A percentile compares a stretch with the other conserved stretches of the same genome.
phyloP scores from a whole-genome alignment of 2,888 invertebrate genomes.

The Mesorhabditis belari region DNA sequence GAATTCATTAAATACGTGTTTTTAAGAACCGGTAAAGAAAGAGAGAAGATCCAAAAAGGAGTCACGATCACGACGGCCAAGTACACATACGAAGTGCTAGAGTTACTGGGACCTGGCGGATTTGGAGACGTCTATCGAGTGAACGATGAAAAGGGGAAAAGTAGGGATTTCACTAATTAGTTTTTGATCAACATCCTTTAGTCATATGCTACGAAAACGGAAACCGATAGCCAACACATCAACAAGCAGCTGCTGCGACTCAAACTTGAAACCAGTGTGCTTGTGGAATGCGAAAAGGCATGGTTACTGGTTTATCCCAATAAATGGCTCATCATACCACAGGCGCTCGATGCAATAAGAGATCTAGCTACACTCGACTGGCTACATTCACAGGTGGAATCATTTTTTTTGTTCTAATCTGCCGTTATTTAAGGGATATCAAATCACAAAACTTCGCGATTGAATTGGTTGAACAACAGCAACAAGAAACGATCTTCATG shows the following conservation, averaged over 20 bases:
- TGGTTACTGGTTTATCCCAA: too few species aligned
- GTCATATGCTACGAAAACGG: slow-evolving; percentile 27
- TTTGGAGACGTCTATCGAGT: slow-evolving; percentile 33
- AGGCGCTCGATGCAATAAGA: too few species aligned
- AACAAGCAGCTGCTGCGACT: slow-evolving; percentile 21
- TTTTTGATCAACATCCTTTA: background rate
- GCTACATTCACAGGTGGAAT: background rate
- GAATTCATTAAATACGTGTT: too few species aligned
- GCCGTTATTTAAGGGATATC: background rate
- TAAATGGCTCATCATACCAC: too few species aligned
- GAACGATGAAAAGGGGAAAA: slow-evolving; percentile 5
- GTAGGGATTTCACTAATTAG: slow-evolving; percentile 3
- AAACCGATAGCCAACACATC: slow-evolving; percentile 12
- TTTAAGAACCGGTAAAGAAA: too few species aligned
- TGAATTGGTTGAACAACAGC: background rate
- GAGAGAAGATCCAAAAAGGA: too few species aligned
- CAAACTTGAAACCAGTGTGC: slow-evolving; percentile 20
- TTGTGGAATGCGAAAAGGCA: too few species aligned
- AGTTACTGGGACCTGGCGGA: slow-evolving; percentile 23
- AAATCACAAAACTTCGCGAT: slow-evolving; percentile 2
- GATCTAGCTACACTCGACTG: background rate
- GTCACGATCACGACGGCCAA: too few species aligned
- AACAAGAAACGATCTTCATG: slow-evolving; percentile 1
- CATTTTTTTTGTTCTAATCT: background rate
- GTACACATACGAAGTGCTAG: slow-evolving; percentile 18